Conservation (phyloP, 2,113 vertebrate genomes). For the Agapornis roseicollis region DNA sequence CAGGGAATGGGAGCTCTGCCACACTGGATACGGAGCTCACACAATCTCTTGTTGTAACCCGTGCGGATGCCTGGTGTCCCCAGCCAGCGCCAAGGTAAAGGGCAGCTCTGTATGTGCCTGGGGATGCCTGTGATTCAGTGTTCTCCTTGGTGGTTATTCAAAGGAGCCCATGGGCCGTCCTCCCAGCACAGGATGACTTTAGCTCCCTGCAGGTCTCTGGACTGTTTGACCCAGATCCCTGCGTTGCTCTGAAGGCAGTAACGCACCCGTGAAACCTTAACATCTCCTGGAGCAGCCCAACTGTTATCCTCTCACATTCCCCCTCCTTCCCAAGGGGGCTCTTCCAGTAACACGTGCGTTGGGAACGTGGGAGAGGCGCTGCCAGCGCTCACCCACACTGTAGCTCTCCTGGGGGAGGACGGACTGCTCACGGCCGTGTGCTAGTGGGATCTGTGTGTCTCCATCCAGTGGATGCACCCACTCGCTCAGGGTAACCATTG, state of each 20-base stretch:
- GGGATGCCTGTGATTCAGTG: background rate
- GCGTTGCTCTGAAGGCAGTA: background rate
- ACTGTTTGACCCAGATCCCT: background rate
- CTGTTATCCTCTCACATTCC: background rate
- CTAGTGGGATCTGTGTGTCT: background rate
- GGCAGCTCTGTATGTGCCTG: background rate
- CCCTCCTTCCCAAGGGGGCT: background rate
- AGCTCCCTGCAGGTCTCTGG: background rate
- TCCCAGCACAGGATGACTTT: background rate
- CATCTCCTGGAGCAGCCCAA: background rate
- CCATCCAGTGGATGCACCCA: background rate
- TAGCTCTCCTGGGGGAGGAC: background rate
- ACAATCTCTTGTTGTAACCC: background rate
- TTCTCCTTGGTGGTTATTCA: background rate
- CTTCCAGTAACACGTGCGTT: background rate
- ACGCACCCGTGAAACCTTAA: background rate
- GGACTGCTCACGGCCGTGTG: background rate
- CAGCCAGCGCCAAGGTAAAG: background rate
- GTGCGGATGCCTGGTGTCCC: background rate
- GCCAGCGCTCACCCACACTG: rapidly evolving
- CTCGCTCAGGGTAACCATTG: background rate
- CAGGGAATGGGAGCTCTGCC: background rate
- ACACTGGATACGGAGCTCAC: background rate
- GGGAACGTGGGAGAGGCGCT: background rate
- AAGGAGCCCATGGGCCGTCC: background rate